Percentiles rank a stretch among this genome's conserved stretches.
phyloP scores from a whole-genome alignment of 2,797 vertebrate species.

The Decapterus maruadsi region DNA sequence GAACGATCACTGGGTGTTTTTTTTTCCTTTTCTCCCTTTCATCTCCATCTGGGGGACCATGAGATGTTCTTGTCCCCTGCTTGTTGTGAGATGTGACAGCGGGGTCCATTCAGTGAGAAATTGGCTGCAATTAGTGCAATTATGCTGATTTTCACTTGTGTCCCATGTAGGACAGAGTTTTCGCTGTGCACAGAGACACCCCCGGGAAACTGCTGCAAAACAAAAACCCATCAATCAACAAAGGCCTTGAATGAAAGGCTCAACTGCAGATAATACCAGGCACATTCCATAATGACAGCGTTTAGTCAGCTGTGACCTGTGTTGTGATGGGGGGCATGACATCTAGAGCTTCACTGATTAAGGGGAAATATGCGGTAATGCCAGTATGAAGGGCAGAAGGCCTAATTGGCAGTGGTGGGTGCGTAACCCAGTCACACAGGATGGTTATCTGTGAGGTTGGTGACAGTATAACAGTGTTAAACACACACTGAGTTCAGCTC shows the following conservation, averaged over 20 bases:
- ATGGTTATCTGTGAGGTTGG: not conserved
- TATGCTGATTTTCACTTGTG: constrained; percentile 92
- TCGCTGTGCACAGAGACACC: constrained; percentile 76
- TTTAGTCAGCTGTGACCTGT: constrained; percentile 77
- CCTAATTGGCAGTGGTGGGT: constrained; percentile 12
- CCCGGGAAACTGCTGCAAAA: constrained; percentile 79
- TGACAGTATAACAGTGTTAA: constrained; percentile 1
- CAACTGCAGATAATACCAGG: constrained; percentile 71
- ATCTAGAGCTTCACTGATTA: constrained; percentile 55
- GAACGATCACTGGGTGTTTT: constrained; percentile 79
- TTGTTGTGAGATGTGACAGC: constrained; percentile 88
- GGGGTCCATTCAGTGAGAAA: constrained; percentile 86
- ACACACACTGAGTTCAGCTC: constrained; percentile 27
- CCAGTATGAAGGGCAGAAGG: constrained; percentile 28
- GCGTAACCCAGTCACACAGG: not conserved
- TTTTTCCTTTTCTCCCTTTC: constrained; percentile 78
- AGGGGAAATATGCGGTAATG: constrained; percentile 45
- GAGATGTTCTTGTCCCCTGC: constrained; percentile 83
- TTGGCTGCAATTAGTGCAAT: constrained; percentile 92
- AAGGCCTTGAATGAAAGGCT: constrained; percentile 73
- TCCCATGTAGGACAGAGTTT: constrained; percentile 85
- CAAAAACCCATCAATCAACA: constrained; percentile 85
- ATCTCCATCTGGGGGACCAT: constrained; percentile 83
- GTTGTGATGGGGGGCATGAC: constrained; percentile 53
- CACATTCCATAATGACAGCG: constrained; percentile 77